Conservation (phyloP, 2,113 vertebrate genomes). For the Rhineura floridana region DNA sequence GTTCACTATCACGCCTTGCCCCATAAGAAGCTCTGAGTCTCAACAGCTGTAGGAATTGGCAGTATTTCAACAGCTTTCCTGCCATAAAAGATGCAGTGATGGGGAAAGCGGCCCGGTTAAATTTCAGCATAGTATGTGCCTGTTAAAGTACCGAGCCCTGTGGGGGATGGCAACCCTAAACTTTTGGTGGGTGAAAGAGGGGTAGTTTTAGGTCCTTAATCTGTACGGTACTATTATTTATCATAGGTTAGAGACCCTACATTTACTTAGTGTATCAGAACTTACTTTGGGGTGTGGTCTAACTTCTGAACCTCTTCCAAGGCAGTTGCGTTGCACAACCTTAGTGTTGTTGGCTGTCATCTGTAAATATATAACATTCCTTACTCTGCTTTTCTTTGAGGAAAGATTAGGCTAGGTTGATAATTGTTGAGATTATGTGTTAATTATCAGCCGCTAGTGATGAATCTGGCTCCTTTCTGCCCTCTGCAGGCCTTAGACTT, state of each 20-base stretch:
- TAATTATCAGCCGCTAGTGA: neutral
- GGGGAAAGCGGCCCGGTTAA: no score
- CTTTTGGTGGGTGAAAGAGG: neutral
- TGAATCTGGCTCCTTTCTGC: neutral
- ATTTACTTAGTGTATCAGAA: neutral
- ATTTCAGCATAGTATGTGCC: neutral
- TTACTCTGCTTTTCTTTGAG: neutral
- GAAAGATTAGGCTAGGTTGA: neutral
- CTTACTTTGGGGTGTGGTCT: neutral
- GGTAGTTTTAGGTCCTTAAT: neutral
- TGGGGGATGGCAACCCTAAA: neutral
- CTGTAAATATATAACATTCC: neutral
- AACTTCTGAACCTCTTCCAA: neutral
- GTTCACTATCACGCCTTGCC: neutral
- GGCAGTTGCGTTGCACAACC: neutral
- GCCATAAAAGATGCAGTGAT: neutral
- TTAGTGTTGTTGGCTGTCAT: neutral
- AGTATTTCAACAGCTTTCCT: neutral
- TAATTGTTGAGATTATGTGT: neutral
- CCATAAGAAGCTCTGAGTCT: neutral
- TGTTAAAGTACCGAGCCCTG: neutral
- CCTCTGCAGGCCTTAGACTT: neutral
- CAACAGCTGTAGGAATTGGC: neutral
- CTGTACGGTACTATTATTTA: neutral
- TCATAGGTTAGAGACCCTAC: neutral